A percentile compares a stretch with the other conserved stretches of the same genome.
These are phyloP conservation scores for Heterohyrax brucei DNA, from an alignment of 2,797 vertebrate species.

Conservation along the genomic window DNA sequence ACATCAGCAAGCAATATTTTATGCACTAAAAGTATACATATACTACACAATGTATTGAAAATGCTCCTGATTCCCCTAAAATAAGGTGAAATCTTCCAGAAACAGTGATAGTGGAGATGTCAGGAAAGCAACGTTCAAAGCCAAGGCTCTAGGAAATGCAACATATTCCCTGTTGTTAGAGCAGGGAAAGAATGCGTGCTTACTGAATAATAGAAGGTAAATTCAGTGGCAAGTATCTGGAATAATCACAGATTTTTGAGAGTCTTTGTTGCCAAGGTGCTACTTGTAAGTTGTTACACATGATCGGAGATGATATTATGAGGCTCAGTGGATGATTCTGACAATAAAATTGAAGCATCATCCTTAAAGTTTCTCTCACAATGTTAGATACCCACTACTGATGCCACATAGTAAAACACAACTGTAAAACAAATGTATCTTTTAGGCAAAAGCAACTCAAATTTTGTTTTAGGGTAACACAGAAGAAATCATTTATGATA, in stretches of 20 bases:
- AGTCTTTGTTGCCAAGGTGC: accelerated
- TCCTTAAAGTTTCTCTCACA: not conserved
- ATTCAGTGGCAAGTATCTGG: not conserved
- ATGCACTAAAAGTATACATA: not conserved
- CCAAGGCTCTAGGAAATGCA: not conserved
- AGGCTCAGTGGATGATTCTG: not conserved
- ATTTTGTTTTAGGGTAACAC: not conserved
- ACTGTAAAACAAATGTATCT: not conserved
- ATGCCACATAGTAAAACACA: not conserved
- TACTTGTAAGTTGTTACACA: not conserved
- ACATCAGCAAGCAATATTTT: not conserved
- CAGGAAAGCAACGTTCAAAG: not conserved
- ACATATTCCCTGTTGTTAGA: not conserved
- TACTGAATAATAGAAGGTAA: not conserved
- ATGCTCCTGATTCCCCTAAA: not conserved
- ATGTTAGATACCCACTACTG: not conserved
- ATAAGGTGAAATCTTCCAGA: not conserved
- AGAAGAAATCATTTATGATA: not conserved
- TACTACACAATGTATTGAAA: not conserved
- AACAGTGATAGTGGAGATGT: not conserved
- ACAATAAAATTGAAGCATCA: not conserved
- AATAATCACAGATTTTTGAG: not conserved
- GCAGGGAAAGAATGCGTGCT: not conserved
- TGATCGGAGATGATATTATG: not conserved
- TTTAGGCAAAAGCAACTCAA: not conserved